phyloP scores from a whole-genome alignment of 2,888 invertebrate species.

The Hemistola chrysoprasaria region DNA sequence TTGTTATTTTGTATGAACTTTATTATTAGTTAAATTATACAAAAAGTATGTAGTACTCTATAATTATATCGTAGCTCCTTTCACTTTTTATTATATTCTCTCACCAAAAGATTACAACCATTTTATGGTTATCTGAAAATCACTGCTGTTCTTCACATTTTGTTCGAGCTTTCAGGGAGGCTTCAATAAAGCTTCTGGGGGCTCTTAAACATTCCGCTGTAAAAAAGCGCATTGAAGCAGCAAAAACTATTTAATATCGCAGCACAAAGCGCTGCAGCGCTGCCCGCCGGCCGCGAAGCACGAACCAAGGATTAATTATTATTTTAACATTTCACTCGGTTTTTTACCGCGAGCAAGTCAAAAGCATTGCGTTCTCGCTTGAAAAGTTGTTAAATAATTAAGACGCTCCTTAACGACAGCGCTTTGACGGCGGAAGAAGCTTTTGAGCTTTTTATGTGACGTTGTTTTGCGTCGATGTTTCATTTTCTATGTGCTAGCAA shows the following conservation, averaged over 20 bases:
- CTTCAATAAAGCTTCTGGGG: constrained; percentile 41
- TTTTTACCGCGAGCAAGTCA: constrained; percentile 77
- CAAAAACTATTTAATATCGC: constrained; percentile 78
- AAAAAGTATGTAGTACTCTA: too few species aligned
- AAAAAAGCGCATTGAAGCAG: constrained; percentile 65
- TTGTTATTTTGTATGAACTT: too few species aligned
- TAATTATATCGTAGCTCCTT: too few species aligned
- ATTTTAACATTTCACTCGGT: constrained; percentile 76
- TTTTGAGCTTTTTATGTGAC: constrained; percentile 36
- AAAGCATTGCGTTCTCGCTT: constrained; percentile 75
- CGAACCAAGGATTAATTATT: constrained; percentile 78
- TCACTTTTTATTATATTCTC: too few species aligned
- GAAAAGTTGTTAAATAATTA: constrained; percentile 80
- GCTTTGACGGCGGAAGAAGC: constrained; percentile 53
- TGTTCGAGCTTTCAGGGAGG: constrained; percentile 26
- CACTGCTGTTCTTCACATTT: background rate
- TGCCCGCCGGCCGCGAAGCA: constrained; percentile 54
- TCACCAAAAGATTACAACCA: too few species aligned
- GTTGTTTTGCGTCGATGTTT: constrained; percentile 30
- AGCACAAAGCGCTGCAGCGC: constrained; percentile 57
- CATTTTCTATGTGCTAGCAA: constrained; percentile 1
- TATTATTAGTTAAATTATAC: too few species aligned
- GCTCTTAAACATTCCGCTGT: constrained; percentile 43
- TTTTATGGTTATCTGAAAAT: too few species aligned
- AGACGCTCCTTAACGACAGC: constrained; percentile 69